These are phyloP conservation scores for Microcaecilia unicolor DNA, from an alignment of 2,797 vertebrate species.

Conservation along the genomic window DNA sequence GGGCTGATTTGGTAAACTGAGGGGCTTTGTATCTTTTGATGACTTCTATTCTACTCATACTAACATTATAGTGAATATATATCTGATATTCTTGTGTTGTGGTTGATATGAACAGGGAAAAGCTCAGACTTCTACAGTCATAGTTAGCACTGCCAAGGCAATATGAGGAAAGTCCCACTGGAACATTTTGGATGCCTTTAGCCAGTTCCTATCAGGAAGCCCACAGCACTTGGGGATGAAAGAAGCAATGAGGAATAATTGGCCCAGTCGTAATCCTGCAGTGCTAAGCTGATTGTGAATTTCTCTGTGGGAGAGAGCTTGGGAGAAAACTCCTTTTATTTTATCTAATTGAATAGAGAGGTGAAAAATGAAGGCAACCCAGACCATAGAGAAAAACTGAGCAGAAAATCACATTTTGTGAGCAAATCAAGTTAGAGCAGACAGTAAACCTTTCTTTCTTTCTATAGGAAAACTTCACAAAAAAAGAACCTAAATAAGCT, in stretches of 20 bases:
- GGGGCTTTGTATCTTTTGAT: no score
- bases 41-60: background rate
- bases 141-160: conserved; percentile 5
- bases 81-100: background rate
- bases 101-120: no score
- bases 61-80: background rate
- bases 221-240: no score
- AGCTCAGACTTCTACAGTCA: no score
- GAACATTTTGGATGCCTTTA: no score
- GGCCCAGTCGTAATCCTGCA: conserved; percentile 9
- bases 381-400: conserved; percentile 6
- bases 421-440: conserved; percentile 14
- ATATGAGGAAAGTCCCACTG: no score
- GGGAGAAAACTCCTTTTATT: conserved; percentile 4
- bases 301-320: conserved; percentile 8
- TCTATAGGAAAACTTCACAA: conserved; percentile 8
- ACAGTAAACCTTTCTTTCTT: conserved; percentile 5
- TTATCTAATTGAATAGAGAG: conserved; percentile 17
- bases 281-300: conserved; percentile 13
- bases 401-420: conserved; percentile 20
- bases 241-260: conserved; percentile 17
- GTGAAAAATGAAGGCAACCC: conserved; percentile 15
- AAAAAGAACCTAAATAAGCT: conserved; percentile 7
- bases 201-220: no score
- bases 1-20: no score